These are phyloP conservation scores for Leptopilina drosophilae DNA, from an alignment of 2,888 invertebrate species.

Conservation along the genomic window DNA sequence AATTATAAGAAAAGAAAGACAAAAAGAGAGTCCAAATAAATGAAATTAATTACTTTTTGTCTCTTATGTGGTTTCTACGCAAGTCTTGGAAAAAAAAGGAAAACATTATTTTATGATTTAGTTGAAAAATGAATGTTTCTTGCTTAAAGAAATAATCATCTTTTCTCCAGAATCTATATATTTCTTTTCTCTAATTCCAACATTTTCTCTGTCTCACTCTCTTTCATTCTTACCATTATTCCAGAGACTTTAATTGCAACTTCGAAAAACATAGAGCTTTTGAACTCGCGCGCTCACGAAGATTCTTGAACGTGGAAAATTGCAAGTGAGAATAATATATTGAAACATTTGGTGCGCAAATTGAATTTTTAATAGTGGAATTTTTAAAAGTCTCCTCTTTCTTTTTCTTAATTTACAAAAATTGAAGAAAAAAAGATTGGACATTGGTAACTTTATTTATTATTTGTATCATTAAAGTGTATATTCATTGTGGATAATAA, in stretches of 20 bases:
- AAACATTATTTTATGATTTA: background rate
- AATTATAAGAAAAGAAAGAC: no score
- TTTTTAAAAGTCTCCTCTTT: background rate
- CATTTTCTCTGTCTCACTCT: background rate
- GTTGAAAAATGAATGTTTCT: background rate
- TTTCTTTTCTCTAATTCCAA: conserved; percentile 10
- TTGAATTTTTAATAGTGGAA: no score
- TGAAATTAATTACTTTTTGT: no score
- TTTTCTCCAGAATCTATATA: conserved; percentile 8
- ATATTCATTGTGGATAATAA: no score
- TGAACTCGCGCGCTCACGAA: background rate
- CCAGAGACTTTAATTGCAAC: conserved; percentile 26
- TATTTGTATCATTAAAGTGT: no score
- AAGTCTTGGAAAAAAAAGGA: background rate
- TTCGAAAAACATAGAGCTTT: conserved; percentile 7
- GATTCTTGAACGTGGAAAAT: conserved; percentile 1
- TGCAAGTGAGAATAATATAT: conserved; percentile 9
- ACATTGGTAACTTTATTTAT: no score
- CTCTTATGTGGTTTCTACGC: background rate
- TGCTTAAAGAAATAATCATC: background rate
- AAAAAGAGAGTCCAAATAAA: no score
- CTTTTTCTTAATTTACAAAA: background rate
- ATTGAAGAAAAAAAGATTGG: background rate
- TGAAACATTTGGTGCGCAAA: background rate
- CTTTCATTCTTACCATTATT: conserved; percentile 1